Base-by-base conservation (phyloP, 2,888 invertebrate species). In the Stenodera caucasica region DNA sequence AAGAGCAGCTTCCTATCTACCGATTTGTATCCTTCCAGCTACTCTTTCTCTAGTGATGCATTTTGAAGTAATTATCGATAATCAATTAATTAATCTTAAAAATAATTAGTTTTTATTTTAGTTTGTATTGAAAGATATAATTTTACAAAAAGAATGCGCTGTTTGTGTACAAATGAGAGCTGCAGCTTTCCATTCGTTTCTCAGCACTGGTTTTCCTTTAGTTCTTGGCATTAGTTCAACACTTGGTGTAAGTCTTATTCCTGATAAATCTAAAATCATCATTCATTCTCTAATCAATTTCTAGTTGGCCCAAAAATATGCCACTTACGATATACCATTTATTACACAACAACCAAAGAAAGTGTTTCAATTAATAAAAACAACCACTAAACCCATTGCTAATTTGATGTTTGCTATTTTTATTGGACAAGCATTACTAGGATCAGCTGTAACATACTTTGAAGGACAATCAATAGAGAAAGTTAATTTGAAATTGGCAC, bases 131-230 rank as follows among this genome's bases (percentile, higher is more conserved):
- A 82, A 82, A 0, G 78, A 84, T 15, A 77, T 90, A 59, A 66
- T 90, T 2, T 67, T 90, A 18, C 81, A 85, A 74, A 84, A 82
- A 32, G 78, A 82, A 52, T 92, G 92, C 70, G 85, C 89, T 0
- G 71, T 89, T 5, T 92, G 92, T 73, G 71, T 85, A 23, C 87
- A 91, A 80, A 64, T 87, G 0, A 83, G 82, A 62, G 84, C 90
- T 26, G 81, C 84, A 2, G 76, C 80, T 0, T 67, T 87, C 21
- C 90, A 90, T 77, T 69, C 81, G 0, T 67, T 72, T 0, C 60
- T 84, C 5, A 88, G 88, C 0, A 71, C 84, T 0, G 67, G 82
- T 2, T 87, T 90, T 74, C 90, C 92, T 0, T 73, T 86, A 67
- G 35, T 88, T 4, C 40, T 40, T 40, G 40, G 40, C 11, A 18